Base-by-base conservation (phyloP, 2,113 vertebrate species). In the Ancistrus triradiatus region DNA sequence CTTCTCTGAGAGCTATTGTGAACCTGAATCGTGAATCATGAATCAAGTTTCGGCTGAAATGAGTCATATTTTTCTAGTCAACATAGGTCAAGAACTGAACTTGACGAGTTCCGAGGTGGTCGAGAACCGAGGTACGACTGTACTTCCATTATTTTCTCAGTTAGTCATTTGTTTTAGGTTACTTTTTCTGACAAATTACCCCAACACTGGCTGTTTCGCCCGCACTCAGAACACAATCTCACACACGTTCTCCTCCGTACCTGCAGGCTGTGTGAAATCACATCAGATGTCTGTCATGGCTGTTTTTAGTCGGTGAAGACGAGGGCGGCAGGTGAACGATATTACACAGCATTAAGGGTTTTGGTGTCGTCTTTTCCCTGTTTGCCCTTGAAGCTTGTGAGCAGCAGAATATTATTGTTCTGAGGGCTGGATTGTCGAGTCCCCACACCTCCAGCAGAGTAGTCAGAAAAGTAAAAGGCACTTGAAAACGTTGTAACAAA, bases 401-500 rank as follows among this genome's bases (percentile, higher is more conserved):
- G 69, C 73, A 75, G 73, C 73, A 72, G 59, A 65, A 51, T 58
- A 57, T 58, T 58, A 44, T 56, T 58, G 65, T 75, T 69, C 73
- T 66, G 73, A 46, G 61, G 66, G 61, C 61, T 61, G 73, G 69
- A 72, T 55, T 69, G 73, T 69, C 56, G 47, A 62, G 61, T 75
- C 67, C 74, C 66, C 66, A 68, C 77, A 77, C 76, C 73, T 78
- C 79, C 19, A 47, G 64, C 19, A 47, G 64, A 63, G 63, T 70
- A 73, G 57, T 78, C 59, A 75, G 67, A 80, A n/a, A 86, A 84
- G 74, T 71, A 86, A 86, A 86, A 86, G 85, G 85, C 85, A 86
- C 84, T 86, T 86, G 59, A 80, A 85, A 83, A 83, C 75, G 47
- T 68, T 53, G 25, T 71, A 79, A 83, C 72, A 75, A 81, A 83